These are phyloP conservation scores for Chorisops tibialis DNA, from an alignment of 2,888 invertebrate species.

Conservation along the genomic window DNA sequence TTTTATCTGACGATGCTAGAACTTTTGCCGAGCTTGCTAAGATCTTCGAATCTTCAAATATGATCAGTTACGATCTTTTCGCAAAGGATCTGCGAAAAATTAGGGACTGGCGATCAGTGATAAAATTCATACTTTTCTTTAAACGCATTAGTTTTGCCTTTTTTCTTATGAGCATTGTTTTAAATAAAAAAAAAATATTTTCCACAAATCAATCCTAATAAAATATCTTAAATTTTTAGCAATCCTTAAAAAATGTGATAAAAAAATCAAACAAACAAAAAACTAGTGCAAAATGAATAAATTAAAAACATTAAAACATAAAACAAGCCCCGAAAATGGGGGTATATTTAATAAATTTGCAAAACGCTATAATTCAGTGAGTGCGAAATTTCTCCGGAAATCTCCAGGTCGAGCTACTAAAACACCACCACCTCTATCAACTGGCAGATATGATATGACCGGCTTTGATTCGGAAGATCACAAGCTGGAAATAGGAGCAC, in stretches of 20 bases:
- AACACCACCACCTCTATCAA: constrained; percentile 41
- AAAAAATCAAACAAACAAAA: constrained; percentile 11
- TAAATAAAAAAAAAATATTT: neutral
- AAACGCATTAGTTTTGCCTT: neutral
- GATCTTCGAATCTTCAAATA: too few relatives aligned
- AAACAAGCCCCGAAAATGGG: constrained; percentile 37
- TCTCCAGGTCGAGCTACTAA: constrained; percentile 40
- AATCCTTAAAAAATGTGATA: neutral
- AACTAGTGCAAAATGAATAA: constrained; percentile 35
- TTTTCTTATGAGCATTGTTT: neutral
- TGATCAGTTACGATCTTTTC: too few relatives aligned
- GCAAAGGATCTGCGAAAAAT: too few relatives aligned
- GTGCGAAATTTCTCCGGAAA: constrained; percentile 45
- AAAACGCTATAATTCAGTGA: constrained; percentile 49
- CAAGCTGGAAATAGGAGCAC: constrained; percentile 50
- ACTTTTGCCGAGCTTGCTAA: too few relatives aligned
- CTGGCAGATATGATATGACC: constrained; percentile 51
- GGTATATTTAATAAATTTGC: constrained; percentile 46
- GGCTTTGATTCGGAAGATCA: constrained; percentile 48
- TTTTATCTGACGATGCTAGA: too few relatives aligned
- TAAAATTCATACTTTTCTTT: too few relatives aligned
- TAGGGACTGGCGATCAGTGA: too few relatives aligned
- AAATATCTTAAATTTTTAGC: neutral
- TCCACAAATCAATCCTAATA: neutral
- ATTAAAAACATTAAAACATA: constrained; percentile 37